Base-by-base conservation (phyloP, 2,888 invertebrate genomes). In the Achlya flavicornis region DNA sequence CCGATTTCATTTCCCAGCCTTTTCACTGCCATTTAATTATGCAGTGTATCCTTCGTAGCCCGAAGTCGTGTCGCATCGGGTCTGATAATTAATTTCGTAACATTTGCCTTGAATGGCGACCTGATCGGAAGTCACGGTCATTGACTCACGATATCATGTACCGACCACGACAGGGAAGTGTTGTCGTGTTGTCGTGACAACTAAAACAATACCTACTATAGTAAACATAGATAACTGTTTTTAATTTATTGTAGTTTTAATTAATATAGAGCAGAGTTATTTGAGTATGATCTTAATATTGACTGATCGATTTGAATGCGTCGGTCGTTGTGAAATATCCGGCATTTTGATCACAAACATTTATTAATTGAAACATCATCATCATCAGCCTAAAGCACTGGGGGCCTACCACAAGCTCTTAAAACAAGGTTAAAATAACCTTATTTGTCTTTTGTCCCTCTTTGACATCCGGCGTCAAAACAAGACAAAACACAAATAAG, bases 101-200 rank as follows among this genome's bases (percentile, higher is more conserved):
- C 74, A 68, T 65, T 77, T 69, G 77, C 80, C 75, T 79, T 79
- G 75, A 72, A 70, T 65, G 58, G 66, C 68, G 71, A 53, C 58
- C 68, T 58, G 59, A 66, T 73, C 80, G 84, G 84, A 84, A 84
- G 83, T 77, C 76, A 77, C 75, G 84, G 84, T 77, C 84, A 70
- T 78, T 83, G 83, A 82, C 84, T 71, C 70, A 57, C 64, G 81
- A 84, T 83, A 83, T 73, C 66, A 69, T 66, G 72, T 65, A 70
- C 70, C 66, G 65, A 63, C 63, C 57, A 66, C 53, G 53, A 53
- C 53, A 63, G 64, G 67, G 67, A 66, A 68, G 41, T 60, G 60
- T 16, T 35, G 32, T 35, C 32, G 41, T 60, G 60, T 16, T 35
- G 32, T 35, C 32, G 58, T 38, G 35, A 53, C 19, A 53, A 53